Conservation (phyloP, 2,113 vertebrate genomes). For the Caranx melampygus region DNA sequence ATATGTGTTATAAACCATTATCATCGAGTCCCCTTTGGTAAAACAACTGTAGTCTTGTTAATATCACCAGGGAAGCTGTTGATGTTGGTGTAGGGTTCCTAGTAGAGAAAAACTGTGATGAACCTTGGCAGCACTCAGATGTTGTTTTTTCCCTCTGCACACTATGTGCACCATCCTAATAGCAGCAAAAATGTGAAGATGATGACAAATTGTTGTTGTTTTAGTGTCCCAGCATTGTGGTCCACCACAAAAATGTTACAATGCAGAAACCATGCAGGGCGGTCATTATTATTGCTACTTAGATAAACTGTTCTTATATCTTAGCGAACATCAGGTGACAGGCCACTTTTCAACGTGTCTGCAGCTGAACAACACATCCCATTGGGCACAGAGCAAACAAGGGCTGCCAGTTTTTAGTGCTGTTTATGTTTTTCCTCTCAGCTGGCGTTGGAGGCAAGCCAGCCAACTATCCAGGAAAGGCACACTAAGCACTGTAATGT, state of each 20-base stretch:
- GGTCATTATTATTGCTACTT: not conserved
- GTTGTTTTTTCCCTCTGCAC: too few relatives aligned
- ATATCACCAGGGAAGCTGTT: too few relatives aligned
- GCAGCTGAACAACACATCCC: slow-evolving; percentile 10
- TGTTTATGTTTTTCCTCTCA: slow-evolving; percentile 23
- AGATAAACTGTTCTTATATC: not conserved
- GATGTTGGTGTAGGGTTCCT: too few relatives aligned
- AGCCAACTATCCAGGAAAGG: not conserved
- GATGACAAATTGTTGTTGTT: too few relatives aligned
- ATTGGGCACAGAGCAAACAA: not conserved
- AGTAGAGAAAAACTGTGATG: too few relatives aligned
- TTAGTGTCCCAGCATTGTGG: too few relatives aligned
- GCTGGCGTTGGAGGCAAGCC: not conserved
- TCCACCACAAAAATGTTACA: not conserved
- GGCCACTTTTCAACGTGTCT: not conserved
- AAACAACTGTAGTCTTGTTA: too few relatives aligned
- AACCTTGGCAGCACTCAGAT: too few relatives aligned
- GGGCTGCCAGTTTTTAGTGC: not conserved
- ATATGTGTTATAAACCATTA: not conserved
- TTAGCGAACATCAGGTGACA: not conserved
- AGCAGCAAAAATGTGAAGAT: too few relatives aligned
- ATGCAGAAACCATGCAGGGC: too few relatives aligned
- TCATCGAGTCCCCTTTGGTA: too few relatives aligned
- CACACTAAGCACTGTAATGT: slow-evolving; percentile 1
- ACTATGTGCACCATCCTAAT: too few relatives aligned